These are phyloP conservation scores for Xerus inauris DNA, from an alignment of 2,113 vertebrate species.

Conservation along the genomic window DNA sequence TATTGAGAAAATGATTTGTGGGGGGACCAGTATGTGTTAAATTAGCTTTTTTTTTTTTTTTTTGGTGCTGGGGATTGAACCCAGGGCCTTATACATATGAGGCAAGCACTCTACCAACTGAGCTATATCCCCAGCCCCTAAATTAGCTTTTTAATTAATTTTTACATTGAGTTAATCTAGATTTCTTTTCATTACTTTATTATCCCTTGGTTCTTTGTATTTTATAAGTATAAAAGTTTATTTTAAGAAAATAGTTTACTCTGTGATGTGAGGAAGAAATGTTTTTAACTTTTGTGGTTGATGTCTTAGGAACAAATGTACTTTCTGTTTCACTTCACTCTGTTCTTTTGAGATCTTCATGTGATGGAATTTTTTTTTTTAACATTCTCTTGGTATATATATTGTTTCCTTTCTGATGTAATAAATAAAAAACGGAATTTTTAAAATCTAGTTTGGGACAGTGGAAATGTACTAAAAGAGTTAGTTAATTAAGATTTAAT, in stretches of 20 bases:
- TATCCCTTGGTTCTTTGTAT: neutral
- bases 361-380: neutral
- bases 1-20: neutral
- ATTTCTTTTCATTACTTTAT: slow-evolving; percentile 28
- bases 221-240: slow-evolving; percentile 14
- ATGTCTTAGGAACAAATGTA: neutral
- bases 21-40: neutral
- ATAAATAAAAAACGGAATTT: neutral
- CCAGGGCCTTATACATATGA: no score
- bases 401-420: neutral
- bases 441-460: neutral
- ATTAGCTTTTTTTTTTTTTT: neutral
- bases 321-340: neutral
- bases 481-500: slow-evolving; percentile 3
- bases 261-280: neutral
- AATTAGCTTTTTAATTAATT: neutral
- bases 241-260: slow-evolving; percentile 51
- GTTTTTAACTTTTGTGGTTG: slow-evolving; percentile 7
- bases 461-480: slow-evolving; percentile 22
- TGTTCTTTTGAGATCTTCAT: neutral
- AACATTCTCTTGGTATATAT: neutral
- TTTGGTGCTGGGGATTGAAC: no score
- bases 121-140: no score
- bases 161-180: slow-evolving; percentile 16
- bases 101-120: no score